A percentile compares a stretch with the other conserved stretches of the same genome.
These are phyloP conservation scores for Drosophila burlai DNA, from an alignment of 1,140 invertebrate genomes.

Conservation along the genomic window DNA sequence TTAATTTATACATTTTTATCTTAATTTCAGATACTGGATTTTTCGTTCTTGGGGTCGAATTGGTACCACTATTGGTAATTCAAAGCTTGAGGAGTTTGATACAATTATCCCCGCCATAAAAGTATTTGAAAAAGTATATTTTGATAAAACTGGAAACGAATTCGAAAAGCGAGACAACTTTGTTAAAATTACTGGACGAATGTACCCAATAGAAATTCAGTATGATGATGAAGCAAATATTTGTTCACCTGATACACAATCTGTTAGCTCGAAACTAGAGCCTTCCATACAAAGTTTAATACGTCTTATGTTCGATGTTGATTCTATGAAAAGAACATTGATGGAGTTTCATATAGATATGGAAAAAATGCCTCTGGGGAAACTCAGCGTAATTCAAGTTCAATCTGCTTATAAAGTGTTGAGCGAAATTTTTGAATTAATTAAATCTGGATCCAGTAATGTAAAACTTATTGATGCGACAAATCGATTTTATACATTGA, in stretches of 20 bases:
- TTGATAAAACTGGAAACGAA: constrained; percentile 94
- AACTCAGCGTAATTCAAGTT: constrained; percentile 96
- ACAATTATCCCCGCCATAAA: constrained; percentile 87
- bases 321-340: constrained; percentile 96
- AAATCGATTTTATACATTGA: constrained; percentile 96
- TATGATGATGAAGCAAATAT: constrained; percentile 87
- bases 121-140: constrained; percentile 90
- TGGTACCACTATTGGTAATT: constrained; percentile 95
- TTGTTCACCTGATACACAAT: constrained; percentile 23
- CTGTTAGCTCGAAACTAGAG: constrained; percentile 89
- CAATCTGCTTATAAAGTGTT: constrained; percentile 93
- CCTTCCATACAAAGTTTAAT: constrained; percentile 93
- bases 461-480: constrained; percentile 92
- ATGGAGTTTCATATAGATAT: constrained; percentile 98
- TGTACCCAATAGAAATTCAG: constrained; percentile 96
- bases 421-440: constrained; percentile 90
- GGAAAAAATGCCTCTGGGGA: constrained; percentile 99
- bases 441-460: constrained; percentile 86
- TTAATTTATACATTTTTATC: neutral
- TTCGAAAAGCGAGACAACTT: constrained; percentile 91
- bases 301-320: constrained; percentile 95
- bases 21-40: constrained; percentile 89
- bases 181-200: constrained; percentile 91
- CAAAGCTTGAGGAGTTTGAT: constrained; percentile 89
- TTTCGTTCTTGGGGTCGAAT: constrained; percentile 98